phyloP scores from a whole-genome alignment of 2,113 vertebrate species.

The Nyctereutes procyonoides region DNA sequence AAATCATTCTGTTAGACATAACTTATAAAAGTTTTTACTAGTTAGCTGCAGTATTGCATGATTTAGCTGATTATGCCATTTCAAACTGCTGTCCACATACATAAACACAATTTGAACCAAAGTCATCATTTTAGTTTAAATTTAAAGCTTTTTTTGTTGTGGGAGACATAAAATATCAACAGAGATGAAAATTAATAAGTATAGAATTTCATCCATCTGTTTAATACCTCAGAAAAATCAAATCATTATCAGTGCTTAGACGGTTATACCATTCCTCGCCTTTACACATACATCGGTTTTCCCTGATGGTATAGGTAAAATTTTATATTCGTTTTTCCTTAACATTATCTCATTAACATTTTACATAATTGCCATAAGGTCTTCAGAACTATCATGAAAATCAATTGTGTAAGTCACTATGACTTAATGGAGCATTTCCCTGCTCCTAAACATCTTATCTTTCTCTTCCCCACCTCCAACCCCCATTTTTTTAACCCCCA shows the following conservation, averaged over 20 bases:
- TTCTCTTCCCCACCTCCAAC: fast-evolving
- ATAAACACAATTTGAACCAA: neutral
- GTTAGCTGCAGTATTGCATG: neutral
- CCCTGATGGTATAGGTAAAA: neutral
- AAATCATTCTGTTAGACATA: neutral
- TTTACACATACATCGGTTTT: neutral
- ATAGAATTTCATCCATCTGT: slow-evolving; percentile 20
- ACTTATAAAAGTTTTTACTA: neutral
- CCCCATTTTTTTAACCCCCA: neutral
- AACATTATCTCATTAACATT: neutral
- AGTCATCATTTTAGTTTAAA: slow-evolving; percentile 30
- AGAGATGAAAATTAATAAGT: slow-evolving; percentile 51
- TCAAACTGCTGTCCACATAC: neutral
- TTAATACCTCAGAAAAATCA: neutral
- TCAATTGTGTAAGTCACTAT: neutral
- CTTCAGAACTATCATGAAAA: slow-evolving; percentile 12
- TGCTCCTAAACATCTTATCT: neutral
- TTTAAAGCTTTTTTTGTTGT: neutral
- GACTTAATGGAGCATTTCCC: neutral
- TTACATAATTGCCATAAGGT: neutral
- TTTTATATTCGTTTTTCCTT: neutral
- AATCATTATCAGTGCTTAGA: neutral
- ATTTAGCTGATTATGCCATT: neutral
- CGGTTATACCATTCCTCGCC: neutral
- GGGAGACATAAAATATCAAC: neutral